Conservation (phyloP, 2,888 invertebrate species). For the Heliothis peltigera region DNA sequence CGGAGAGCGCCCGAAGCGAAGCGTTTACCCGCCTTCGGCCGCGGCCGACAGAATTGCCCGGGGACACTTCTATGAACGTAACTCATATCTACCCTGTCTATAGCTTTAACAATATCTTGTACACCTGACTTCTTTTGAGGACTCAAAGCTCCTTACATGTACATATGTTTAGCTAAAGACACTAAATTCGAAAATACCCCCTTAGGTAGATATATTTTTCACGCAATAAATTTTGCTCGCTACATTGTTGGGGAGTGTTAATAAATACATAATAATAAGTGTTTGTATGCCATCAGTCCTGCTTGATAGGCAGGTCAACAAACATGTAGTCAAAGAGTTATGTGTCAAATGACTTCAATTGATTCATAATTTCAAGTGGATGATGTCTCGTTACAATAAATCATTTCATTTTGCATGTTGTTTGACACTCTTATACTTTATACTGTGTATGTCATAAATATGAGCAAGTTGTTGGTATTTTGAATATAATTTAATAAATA, state of each 20-base stretch:
- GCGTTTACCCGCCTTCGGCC: slow-evolving; percentile 6
- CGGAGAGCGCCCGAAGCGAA: neutral
- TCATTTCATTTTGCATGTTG: slow-evolving; percentile 22
- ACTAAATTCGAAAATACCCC: neutral
- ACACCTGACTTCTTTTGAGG: neutral
- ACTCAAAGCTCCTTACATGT: too few species aligned
- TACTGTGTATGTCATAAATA: neutral
- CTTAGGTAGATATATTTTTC: neutral
- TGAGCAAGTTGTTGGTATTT: neutral
- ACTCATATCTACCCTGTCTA: neutral
- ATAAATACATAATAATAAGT: neutral
- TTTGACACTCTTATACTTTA: neutral
- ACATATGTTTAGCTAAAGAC: neutral
- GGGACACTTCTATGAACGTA: neutral
- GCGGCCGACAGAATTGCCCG: slow-evolving; percentile 1
- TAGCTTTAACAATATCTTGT: neutral
- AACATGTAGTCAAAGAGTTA: slow-evolving; percentile 37
- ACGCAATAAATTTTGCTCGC: neutral
- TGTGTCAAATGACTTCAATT: slow-evolving; percentile 45
- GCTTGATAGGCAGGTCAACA: slow-evolving; percentile 42
- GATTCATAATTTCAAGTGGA: slow-evolving; percentile 21
- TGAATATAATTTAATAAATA: neutral
- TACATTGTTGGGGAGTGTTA: neutral
- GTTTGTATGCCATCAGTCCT: slow-evolving; percentile 18
- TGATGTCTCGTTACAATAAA: slow-evolving; percentile 42